A percentile compares a stretch with the other conserved stretches of the same genome.
Conservation (phyloP, 37 sponge, comb jelly and placozoan species). For the Haliclona indistincta region DNA sequence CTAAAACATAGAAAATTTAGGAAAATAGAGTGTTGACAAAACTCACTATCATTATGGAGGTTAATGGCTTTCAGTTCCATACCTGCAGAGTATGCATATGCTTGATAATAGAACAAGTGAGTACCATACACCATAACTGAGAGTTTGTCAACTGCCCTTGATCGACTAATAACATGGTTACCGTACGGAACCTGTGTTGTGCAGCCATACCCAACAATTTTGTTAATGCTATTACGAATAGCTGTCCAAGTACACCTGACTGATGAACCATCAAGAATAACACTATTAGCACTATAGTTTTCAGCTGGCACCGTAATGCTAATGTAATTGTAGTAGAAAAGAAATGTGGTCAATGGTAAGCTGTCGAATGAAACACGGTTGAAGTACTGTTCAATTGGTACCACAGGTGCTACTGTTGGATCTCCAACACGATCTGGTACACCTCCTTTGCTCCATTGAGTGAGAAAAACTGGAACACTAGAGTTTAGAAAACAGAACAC, state of each 20-base stretch:
- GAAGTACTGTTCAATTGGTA: conserved; percentile 6
- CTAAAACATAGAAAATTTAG: no score
- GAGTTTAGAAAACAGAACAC: conserved; percentile 3
- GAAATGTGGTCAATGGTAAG: not conserved
- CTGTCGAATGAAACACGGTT: not conserved
- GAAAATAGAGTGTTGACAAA: no score
- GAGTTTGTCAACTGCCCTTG: not conserved
- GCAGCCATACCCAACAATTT: conserved; percentile 14
- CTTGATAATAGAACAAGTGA: not conserved
- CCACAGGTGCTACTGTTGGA: not conserved
- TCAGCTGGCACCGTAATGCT: conserved; percentile 6
- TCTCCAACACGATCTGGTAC: not conserved
- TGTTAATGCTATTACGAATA: not conserved
- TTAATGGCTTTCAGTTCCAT: no score
- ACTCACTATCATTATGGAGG: no score
- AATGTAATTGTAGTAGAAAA: not conserved
- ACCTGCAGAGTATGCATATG: no score
- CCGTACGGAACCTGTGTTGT: not conserved
- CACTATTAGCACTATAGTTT: not conserved
- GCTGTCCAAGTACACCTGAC: not conserved
- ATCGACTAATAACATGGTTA: not conserved
- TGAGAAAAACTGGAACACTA: not conserved
- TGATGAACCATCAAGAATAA: not conserved
- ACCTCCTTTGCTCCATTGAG: not conserved
- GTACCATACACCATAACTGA: conserved; percentile 16